Conservation (phyloP, 2,797 vertebrate genomes). For the Pristis pectinata region DNA sequence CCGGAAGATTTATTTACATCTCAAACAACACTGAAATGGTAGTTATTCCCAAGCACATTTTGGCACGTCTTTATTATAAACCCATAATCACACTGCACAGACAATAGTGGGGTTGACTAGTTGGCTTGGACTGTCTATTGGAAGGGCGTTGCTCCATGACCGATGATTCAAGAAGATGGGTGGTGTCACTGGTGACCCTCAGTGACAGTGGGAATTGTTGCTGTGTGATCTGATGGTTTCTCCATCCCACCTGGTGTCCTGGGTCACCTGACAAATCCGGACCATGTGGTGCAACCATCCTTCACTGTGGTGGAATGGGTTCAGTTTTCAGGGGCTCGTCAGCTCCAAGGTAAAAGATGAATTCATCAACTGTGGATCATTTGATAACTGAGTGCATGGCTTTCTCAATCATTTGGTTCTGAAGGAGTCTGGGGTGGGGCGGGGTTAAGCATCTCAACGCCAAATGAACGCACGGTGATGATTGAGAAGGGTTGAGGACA, state of each 20-base stretch:
- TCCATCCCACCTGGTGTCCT: neutral
- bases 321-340: neutral
- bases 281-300: too few species aligned
- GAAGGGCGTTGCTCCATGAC: neutral
- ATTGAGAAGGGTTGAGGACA: neutral
- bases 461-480: neutral
- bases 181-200: neutral
- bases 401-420: too few species aligned
- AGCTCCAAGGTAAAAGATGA: neutral
- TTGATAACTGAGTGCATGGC: too few species aligned
- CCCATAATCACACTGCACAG: neutral
- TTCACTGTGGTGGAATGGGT: neutral
- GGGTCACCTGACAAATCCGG: too few species aligned
- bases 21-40: slow-evolving; percentile 2
- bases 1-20: neutral
- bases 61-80: neutral
- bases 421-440: too few species aligned
- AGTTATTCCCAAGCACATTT: neutral
- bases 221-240: neutral
- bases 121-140: neutral
- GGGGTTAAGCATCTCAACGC: neutral
- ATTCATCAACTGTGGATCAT: neutral
- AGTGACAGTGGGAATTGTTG: neutral
- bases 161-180: neutral
- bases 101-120: neutral